Base-by-base conservation (phyloP, 1,140 invertebrate species). In the Bombyx mori region DNA sequence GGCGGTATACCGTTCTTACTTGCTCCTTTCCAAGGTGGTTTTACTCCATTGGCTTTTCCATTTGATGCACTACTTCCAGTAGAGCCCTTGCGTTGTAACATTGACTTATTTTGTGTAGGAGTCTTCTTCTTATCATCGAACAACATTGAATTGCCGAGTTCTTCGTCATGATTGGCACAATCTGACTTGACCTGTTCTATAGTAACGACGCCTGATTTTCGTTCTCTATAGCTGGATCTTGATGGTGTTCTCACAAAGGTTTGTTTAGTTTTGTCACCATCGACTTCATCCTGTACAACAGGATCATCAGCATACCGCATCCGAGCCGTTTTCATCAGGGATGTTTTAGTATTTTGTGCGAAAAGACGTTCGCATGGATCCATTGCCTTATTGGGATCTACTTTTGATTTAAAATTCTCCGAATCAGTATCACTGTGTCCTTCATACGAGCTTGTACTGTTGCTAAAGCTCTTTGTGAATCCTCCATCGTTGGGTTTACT, bases 341-440 rank as follows among this genome's bases (percentile, higher is more conserved):
- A 91, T 7, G 90, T 87, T 76, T 89, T 90, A 10, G 90, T 91
- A 12, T 88, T 86, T 60, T 89, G 89, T 4, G 82, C 73, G 56
- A 90, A 90, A 42, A 91, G 67, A 42, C 89, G 81, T 54, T 88
- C 86, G 55, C 82, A 79, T 0, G 82, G 77, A 61, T 87, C 75
- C 44, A 62, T 55, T 5, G 54, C 57, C 62, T 80, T 85, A 6
- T 66, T 65, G 26, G 65, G 58, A 42, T 85, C 81, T 8, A 57
- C 49, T 12, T 77, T 65, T 54, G 64, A 69, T 68, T 77, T 87
- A 52, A 66, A 75, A 50, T 69, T 84, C 59, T 89, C 88, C 0
- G 89, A 90, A 70, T 90, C 89, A 10, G 89, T 89, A 59, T 90
- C 89, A 57, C 89, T 90, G 60, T 88, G 88, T 43, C 88, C 89